Percentiles rank a stretch among this genome's conserved stretches.
Evolutionary conservation across 2,888 invertebrate species (phyloP).

Genomic region (Omphaloscelis lunosa): DNA sequence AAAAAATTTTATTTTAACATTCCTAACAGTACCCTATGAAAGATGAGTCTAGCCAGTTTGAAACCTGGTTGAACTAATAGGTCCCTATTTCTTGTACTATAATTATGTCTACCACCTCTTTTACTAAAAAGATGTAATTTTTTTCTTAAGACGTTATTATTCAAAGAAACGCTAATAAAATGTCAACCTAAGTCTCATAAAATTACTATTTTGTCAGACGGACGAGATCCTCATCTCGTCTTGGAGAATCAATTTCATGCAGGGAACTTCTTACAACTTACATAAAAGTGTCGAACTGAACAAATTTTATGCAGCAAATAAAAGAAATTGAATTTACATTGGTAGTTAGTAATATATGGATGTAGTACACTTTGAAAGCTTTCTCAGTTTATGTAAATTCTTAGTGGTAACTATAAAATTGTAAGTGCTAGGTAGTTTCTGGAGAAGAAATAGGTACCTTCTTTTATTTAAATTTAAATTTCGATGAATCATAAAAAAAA

Average conservation of each 20-base stretch:
- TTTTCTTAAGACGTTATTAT: too few species aligned
- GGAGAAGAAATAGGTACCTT: not conserved
- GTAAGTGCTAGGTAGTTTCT: not conserved
- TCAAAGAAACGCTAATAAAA: slow-evolving; percentile 10
- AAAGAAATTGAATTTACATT: slow-evolving; percentile 10
- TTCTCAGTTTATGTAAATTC: not conserved
- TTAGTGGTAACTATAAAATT: not conserved
- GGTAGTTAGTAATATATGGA: slow-evolving; percentile 14
- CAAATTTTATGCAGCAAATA: slow-evolving; percentile 9
- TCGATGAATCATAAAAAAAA: not conserved
- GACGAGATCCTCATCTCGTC: slow-evolving; percentile 1
- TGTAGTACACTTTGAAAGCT: slow-evolving; percentile 17
- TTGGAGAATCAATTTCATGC: slow-evolving; percentile 8
- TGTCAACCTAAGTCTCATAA: not conserved
- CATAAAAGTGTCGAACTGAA: slow-evolving; percentile 15
- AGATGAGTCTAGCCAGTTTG: too few species aligned
- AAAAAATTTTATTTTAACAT: too few species aligned
- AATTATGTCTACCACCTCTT: too few species aligned
- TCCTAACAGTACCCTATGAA: too few species aligned
- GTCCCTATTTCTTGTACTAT: too few species aligned
- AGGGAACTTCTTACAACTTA: slow-evolving; percentile 10
- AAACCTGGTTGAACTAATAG: too few species aligned
- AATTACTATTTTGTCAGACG: slow-evolving; percentile 5
- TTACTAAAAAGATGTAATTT: too few species aligned
- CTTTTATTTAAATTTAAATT: not conserved